Conservation (phyloP, 2,113 vertebrate genomes). For the Zosterops japonicus region DNA sequence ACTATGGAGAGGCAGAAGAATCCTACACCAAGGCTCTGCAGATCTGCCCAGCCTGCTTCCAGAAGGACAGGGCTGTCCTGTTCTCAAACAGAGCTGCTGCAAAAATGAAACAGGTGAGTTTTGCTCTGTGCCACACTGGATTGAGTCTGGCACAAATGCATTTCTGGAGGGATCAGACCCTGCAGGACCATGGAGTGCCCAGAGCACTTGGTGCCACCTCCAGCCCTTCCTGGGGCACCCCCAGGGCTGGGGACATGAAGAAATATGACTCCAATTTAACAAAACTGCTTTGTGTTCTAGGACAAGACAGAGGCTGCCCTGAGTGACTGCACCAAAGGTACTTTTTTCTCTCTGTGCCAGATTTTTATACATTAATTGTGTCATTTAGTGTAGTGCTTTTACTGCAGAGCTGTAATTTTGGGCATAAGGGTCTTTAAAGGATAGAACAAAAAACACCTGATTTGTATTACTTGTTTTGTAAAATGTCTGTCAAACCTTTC, state of each 20-base stretch:
- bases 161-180: background rate
- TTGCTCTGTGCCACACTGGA: background rate
- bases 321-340: slow-evolving; percentile 87
- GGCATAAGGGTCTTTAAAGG: background rate
- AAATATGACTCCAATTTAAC: background rate
- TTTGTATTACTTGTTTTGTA: background rate
- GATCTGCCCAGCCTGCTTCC: slow-evolving; percentile 81
- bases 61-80: slow-evolving; percentile 83
- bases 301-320: slow-evolving; percentile 84
- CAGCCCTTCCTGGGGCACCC: background rate
- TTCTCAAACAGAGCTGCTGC: slow-evolving; percentile 90
- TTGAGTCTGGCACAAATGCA: background rate
- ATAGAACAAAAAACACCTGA: background rate
- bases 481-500: background rate
- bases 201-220: background rate
- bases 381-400: background rate
- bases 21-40: slow-evolving; percentile 80
- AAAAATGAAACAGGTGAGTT: slow-evolving; percentile 84
- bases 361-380: background rate
- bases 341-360: background rate
- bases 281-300: slow-evolving; percentile 58
- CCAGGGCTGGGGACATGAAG: background rate
- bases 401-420: background rate
- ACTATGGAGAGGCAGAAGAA: slow-evolving; percentile 80
- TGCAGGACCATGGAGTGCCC: background rate